These are phyloP conservation scores for Oreochromis aureus DNA, from an alignment of 2,113 vertebrate genomes.

Conservation along the genomic window DNA sequence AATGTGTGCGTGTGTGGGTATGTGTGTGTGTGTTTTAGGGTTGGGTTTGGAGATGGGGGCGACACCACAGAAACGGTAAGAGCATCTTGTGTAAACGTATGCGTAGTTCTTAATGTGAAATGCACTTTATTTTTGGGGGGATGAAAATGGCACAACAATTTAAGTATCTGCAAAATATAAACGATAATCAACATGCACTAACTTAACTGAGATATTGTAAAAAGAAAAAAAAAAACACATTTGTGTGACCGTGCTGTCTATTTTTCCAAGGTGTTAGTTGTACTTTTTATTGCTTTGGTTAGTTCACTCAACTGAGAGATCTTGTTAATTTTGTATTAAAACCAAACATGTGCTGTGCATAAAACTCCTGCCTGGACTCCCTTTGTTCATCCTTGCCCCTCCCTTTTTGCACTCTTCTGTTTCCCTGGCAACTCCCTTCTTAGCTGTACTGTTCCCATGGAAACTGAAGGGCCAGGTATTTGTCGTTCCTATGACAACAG, in stretches of 20 bases:
- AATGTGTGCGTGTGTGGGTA: slow-evolving; percentile 30
- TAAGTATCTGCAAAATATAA: slow-evolving; percentile 80
- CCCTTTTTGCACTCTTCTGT: slow-evolving; percentile 28
- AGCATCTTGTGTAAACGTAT: slow-evolving; percentile 75
- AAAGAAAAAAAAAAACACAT: slow-evolving; percentile 19
- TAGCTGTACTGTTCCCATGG: slow-evolving; percentile 67
- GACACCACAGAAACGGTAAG: slow-evolving; percentile 37
- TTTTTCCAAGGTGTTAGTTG: slow-evolving; percentile 80
- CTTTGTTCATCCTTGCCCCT: slow-evolving; percentile 46
- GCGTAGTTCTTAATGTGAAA: slow-evolving; percentile 76
- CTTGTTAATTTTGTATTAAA: slow-evolving; percentile 83
- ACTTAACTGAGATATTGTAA: slow-evolving; percentile 72
- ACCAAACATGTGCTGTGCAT: slow-evolving; percentile 76
- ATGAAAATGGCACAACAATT: slow-evolving; percentile 76
- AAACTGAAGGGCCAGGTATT: slow-evolving; percentile 56
- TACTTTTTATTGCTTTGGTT: slow-evolving; percentile 80
- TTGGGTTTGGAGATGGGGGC: neutral
- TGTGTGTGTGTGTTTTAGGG: neutral
- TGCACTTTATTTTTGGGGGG: slow-evolving; percentile 78
- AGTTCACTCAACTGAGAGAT: slow-evolving; percentile 71
- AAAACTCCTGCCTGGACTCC: slow-evolving; percentile 45
- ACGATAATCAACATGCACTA: slow-evolving; percentile 79
- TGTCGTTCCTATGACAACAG: slow-evolving; percentile 43
- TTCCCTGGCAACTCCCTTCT: slow-evolving; percentile 63
- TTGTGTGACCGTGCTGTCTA: slow-evolving; percentile 77